Evolutionary conservation across 2,888 invertebrate species (phyloP), one percentile per base, ranked within the genome.

Genomic region (Parnassius mnemosyne): DNA sequence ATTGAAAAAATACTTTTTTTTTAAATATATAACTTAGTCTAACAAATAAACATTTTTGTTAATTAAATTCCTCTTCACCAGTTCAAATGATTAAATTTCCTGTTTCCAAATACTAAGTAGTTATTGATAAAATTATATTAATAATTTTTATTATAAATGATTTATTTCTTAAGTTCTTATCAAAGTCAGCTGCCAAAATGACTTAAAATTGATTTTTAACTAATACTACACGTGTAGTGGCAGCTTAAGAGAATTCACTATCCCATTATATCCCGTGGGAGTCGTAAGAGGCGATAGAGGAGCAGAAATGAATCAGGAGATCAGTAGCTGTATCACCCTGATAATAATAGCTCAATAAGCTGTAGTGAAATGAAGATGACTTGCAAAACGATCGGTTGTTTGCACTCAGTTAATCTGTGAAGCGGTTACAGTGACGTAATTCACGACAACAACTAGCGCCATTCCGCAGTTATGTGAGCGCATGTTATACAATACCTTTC

Each of bases 401-500:
- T 41, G 12, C 34, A 52, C 51, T 52, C 20, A n/a, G 34, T 7
- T 54, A 44, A 46, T 43, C 41, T 53, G 13, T 53, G 53, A 49
- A 62, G 43, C 13, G 43, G 49, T 13, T 52, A 10, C 20, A 57
- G 49, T 62, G 53, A 63, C 60, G 55, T 56, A 63, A 63, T 20
- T 41, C 11, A 25, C 53, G 46, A 54, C 53, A 57, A 52, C 47
- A 57, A 52, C 46, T 41, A 13, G 53, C 56, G 52, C 61, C 52
- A 57, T 53, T 51, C 20, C 42, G 20, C 25, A 25, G 47, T 56
- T 59, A 63, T 60, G 53, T 63, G 47, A 63, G 47, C 52, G 43
- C 13, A 41, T 52, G 53, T 63, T 63, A 59, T 59, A 63, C 55
- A 59, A 63, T 50, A 41, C 50, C 52, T 63, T 63, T 63, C 60